Conservation (phyloP, 2,888 invertebrate species). For the Silvanus unidentatus region DNA sequence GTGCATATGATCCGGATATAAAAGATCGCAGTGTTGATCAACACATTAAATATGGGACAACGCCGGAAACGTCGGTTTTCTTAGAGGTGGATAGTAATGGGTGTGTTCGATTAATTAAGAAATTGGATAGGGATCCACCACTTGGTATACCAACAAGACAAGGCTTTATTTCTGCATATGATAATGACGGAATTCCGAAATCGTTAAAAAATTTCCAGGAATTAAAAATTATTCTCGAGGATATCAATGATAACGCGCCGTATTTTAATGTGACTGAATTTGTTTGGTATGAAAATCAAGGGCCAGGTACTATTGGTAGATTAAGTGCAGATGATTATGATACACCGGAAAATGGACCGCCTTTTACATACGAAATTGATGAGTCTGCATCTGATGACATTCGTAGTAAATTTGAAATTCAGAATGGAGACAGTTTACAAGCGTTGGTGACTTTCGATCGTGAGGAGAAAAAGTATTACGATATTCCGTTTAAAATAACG, state of each 20-base stretch:
- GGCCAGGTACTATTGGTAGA: slow-evolving; percentile 58
- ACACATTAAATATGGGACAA: slow-evolving; percentile 70
- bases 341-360: slow-evolving; percentile 76
- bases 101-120: slow-evolving; percentile 66
- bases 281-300: slow-evolving; percentile 76
- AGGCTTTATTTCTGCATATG: slow-evolving; percentile 67
- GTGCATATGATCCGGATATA: slow-evolving; percentile 83
- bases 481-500: slow-evolving; percentile 81
- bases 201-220: slow-evolving; percentile 64
- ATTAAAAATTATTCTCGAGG: slow-evolving; percentile 59
- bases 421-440: slow-evolving; percentile 56
- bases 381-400: slow-evolving; percentile 63
- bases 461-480: slow-evolving; percentile 79
- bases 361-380: slow-evolving; percentile 70
- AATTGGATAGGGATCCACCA: slow-evolving; percentile 85
- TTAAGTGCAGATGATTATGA: slow-evolving; percentile 77
- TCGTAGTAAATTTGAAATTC: slow-evolving; percentile 63
- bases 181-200: slow-evolving; percentile 63
- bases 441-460: slow-evolving; percentile 78
- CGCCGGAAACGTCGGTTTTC: slow-evolving; percentile 63
- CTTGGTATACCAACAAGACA: slow-evolving; percentile 77
- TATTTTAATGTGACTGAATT: slow-evolving; percentile 74
- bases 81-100: slow-evolving; percentile 69
- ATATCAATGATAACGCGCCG: slow-evolving; percentile 94
- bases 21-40: slow-evolving; percentile 68